Percentiles rank a stretch among this genome's conserved stretches.
Conservation (phyloP, 2,113 vertebrate genomes). For the Petaurus breviceps region DNA sequence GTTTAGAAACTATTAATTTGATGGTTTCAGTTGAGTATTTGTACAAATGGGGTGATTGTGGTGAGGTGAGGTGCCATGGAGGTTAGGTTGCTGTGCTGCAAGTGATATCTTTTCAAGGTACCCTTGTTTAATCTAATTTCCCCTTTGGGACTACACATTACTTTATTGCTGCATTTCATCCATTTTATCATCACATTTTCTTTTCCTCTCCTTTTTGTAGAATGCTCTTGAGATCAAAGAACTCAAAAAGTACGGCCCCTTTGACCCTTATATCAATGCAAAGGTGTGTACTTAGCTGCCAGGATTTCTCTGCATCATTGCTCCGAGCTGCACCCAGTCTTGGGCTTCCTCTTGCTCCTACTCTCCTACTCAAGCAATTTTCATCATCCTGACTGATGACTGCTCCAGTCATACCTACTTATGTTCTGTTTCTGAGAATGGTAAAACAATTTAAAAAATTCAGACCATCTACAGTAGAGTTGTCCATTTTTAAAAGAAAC, state of each 20-base stretch:
- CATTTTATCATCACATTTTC: slow-evolving; percentile 89
- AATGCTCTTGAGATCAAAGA: slow-evolving; percentile 99
- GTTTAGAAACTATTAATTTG: slow-evolving; percentile 11
- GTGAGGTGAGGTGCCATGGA: not conserved
- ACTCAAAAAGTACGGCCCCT: slow-evolving; percentile 99
- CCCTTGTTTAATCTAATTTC: slow-evolving; percentile 14
- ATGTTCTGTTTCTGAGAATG: slow-evolving; percentile 65
- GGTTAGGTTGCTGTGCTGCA: not conserved
- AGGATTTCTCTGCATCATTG: slow-evolving; percentile 82
- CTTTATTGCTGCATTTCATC: slow-evolving; percentile 86
- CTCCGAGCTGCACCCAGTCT: slow-evolving; percentile 73
- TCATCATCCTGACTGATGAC: slow-evolving; percentile 63
- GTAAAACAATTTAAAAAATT: slow-evolving; percentile 59
- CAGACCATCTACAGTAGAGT: slow-evolving; percentile 70
- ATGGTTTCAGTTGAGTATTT: slow-evolving; percentile 17
- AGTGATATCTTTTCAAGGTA: not conserved
- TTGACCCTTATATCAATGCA: slow-evolving; percentile 99
- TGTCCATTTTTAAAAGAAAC: slow-evolving; percentile 53
- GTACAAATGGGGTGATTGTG: not conserved
- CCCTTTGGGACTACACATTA: slow-evolving; percentile 80
- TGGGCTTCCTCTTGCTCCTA: not conserved
- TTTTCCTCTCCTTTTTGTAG: slow-evolving; percentile 94
- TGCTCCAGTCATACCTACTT: slow-evolving; percentile 77
- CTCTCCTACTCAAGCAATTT: slow-evolving; percentile 67
- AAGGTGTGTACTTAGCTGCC: slow-evolving; percentile 97